Percentiles rank a stretch among this genome's conserved stretches.
Conservation (phyloP, 2,113 vertebrate genomes). For the Pyrgilauda ruficollis region DNA sequence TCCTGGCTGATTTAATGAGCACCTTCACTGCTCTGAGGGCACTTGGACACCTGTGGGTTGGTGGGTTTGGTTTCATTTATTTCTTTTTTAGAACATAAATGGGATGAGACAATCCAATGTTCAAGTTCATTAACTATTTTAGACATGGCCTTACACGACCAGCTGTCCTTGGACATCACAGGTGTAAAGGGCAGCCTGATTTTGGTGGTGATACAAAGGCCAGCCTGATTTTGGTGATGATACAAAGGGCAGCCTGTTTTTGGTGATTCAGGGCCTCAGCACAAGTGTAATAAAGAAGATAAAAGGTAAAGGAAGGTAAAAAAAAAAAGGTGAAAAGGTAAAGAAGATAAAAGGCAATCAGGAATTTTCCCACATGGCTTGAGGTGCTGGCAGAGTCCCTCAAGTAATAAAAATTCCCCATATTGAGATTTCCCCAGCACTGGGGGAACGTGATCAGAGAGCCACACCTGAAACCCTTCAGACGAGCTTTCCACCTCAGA, state of each 20-base stretch:
- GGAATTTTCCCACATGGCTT: not conserved
- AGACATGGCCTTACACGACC: fast-evolving
- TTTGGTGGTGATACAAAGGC: not conserved
- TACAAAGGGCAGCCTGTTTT: not conserved
- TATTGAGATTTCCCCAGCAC: not conserved
- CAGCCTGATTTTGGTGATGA: not conserved
- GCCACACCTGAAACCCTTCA: not conserved
- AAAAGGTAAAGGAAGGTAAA: not conserved
- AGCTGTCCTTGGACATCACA: not conserved
- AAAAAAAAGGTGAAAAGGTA: not conserved
- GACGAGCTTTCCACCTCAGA: too few species aligned
- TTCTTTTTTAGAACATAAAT: not conserved
- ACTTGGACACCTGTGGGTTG: not conserved
- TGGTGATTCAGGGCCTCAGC: not conserved
- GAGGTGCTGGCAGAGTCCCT: not conserved
- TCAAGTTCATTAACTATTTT: not conserved
- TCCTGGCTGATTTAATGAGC: not conserved
- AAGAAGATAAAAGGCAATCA: not conserved
- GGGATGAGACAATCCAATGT: not conserved
- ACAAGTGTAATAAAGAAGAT: fast-evolving
- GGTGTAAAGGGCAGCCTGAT: not conserved
- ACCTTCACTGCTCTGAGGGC: not conserved
- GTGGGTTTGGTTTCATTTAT: not conserved
- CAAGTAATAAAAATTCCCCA: fast-evolving
- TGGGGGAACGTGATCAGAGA: not conserved